Evolutionary conservation across 30 jellyfish, hydroid and myxozoan genomes (phyloP).

Genomic region (Aurelia aurita): DNA sequence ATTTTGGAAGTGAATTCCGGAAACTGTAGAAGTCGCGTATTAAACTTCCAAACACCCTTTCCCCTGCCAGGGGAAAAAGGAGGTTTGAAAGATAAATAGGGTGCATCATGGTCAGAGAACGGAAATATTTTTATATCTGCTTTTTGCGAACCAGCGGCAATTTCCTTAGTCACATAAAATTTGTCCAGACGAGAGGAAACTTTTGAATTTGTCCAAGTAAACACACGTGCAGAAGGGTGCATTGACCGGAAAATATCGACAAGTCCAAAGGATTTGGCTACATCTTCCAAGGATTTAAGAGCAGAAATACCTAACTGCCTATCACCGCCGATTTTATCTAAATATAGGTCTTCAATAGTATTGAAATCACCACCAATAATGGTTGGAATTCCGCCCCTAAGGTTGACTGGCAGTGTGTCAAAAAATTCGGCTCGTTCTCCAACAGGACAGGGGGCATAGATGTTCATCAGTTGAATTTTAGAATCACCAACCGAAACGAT

Average conservation of each 20-base stretch:
- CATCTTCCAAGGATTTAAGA: not conserved
- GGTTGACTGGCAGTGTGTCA: not conserved
- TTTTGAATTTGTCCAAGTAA: slow-evolving; percentile 6
- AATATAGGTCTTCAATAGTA: slow-evolving; percentile 15
- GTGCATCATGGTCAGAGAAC: too few species aligned
- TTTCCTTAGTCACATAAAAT: too few species aligned
- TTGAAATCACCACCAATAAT: slow-evolving; percentile 52
- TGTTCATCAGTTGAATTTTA: not conserved
- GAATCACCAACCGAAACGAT: too few species aligned
- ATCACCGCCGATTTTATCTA: slow-evolving; percentile 50
- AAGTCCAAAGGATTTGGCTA: not conserved
- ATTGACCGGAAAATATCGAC: slow-evolving; percentile 6
- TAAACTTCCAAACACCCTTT: too few species aligned
- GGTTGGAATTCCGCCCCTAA: slow-evolving; percentile 15
- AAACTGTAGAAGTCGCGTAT: too few species aligned
- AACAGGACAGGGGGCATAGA: slow-evolving; percentile 35
- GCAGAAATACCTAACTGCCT: not conserved
- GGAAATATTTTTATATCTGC: not conserved
- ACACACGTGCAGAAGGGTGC: slow-evolving; percentile 24
- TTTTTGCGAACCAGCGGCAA: not conserved
- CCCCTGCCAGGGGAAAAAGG: too few species aligned
- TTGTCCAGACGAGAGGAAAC: slow-evolving; percentile 8
- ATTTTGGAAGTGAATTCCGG: too few species aligned
- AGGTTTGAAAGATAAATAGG: too few species aligned
- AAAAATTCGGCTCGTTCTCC: slow-evolving; percentile 1